Evolutionary conservation across 2,888 invertebrate species (phyloP).

Genomic region (Biston stratarius): DNA sequence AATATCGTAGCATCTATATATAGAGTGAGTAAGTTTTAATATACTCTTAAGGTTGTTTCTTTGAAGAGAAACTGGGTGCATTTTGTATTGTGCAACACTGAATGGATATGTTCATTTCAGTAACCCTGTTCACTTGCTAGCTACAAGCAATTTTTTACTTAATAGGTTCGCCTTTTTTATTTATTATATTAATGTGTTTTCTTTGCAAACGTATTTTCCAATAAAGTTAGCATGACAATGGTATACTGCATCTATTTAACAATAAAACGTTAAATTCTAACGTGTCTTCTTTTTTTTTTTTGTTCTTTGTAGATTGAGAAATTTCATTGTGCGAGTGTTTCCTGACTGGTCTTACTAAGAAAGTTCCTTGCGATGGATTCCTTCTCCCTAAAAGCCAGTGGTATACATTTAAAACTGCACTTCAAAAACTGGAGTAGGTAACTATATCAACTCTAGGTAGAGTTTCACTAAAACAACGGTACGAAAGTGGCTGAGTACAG

Average conservation of each 20-base stretch:
- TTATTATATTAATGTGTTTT: background rate
- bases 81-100: constrained; percentile 15
- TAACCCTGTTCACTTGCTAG: constrained; percentile 22
- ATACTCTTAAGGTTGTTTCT: constrained; percentile 16
- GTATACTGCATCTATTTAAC: too few relatives aligned
- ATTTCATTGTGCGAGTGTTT: too few relatives aligned
- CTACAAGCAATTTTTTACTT: background rate
- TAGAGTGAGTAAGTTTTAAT: constrained; percentile 18
- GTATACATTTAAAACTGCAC: too few relatives aligned
- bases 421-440: background rate
- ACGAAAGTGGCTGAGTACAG: constrained; percentile 11
- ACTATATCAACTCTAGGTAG: background rate
- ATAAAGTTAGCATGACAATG: background rate
- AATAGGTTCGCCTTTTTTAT: background rate
- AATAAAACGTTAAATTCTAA: too few relatives aligned
- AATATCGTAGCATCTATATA: background rate
- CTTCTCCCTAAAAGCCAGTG: too few relatives aligned
- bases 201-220: background rate
- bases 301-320: too few relatives aligned
- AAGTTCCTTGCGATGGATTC: too few relatives aligned
- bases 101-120: constrained; percentile 31
- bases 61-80: constrained; percentile 22
- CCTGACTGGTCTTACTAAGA: too few relatives aligned
- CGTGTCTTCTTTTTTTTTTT: too few relatives aligned
- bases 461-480: constrained; percentile 7